phyloP scores from a whole-genome alignment of 1,140 invertebrate genomes.

The Spodoptera frugiperda region DNA sequence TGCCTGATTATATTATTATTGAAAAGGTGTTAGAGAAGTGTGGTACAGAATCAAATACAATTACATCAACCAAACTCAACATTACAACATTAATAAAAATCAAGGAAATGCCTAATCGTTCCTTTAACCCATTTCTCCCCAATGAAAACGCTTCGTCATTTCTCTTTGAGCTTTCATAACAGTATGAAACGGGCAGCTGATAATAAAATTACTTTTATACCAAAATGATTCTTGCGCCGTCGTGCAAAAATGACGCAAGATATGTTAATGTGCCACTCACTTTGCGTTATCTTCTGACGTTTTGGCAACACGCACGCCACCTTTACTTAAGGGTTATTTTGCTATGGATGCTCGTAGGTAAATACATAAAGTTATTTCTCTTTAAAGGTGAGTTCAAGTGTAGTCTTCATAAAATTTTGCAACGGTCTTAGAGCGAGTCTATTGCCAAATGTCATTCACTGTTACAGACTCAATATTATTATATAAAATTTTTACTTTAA shows the following conservation, averaged over 20 bases:
- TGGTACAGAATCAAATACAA: too few relatives aligned
- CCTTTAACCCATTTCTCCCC: slow-evolving; percentile 38
- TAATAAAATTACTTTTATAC: slow-evolving; percentile 47
- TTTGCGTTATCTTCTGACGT: slow-evolving; percentile 17
- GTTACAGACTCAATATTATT: too few relatives aligned
- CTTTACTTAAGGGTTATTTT: slow-evolving; percentile 17
- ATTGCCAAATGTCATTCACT: too few relatives aligned
- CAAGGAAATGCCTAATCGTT: slow-evolving; percentile 41
- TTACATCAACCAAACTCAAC: background rate
- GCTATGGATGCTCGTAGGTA: background rate
- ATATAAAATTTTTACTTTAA: too few relatives aligned
- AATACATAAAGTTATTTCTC: background rate
- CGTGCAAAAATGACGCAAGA: slow-evolving; percentile 28
- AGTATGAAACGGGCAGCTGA: slow-evolving; percentile 37
- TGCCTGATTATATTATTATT: too few relatives aligned
- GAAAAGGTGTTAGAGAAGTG: too few relatives aligned
- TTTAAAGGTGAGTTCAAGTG: too few relatives aligned
- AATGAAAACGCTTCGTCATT: slow-evolving; percentile 45
- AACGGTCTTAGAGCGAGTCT: too few relatives aligned
- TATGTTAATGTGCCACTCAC: slow-evolving; percentile 37
- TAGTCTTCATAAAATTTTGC: too few relatives aligned
- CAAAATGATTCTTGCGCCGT: slow-evolving; percentile 36
- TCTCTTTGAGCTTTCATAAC: slow-evolving; percentile 47
- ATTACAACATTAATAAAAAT: slow-evolving; percentile 15
- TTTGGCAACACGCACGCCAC: slow-evolving; percentile 22